Evolutionary conservation across 2,113 vertebrate species (phyloP).

Genomic region (Edolisoma coerulescens): DNA sequence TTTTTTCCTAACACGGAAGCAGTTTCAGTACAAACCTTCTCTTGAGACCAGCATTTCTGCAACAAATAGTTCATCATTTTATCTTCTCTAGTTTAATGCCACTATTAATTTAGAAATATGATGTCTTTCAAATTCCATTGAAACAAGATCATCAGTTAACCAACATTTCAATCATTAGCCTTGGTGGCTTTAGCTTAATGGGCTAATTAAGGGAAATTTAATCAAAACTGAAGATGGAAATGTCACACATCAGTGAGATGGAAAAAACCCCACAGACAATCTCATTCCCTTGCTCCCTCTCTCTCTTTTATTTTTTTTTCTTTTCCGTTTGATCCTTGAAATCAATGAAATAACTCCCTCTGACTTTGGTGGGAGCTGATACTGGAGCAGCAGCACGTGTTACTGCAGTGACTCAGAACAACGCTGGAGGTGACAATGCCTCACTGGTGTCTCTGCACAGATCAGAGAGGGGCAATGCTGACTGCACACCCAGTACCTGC

Average conservation of each 20-base stretch:
- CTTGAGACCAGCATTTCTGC: slow-evolving; percentile 10
- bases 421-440: neutral
- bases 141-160: slow-evolving; percentile 49
- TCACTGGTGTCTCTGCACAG: neutral
- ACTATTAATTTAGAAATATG: slow-evolving; percentile 46
- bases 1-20: neutral
- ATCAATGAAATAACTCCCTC: neutral
- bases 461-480: neutral
- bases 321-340: neutral
- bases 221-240: slow-evolving; percentile 54
- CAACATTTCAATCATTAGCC: slow-evolving; percentile 47
- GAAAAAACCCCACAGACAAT: neutral
- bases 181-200: slow-evolving; percentile 44
- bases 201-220: slow-evolving; percentile 53
- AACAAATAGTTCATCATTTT: slow-evolving; percentile 39
- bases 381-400: neutral
- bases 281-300: neutral
- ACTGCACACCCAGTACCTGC: neutral
- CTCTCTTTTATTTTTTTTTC: neutral
- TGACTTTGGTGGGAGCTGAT: neutral
- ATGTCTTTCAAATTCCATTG: slow-evolving; percentile 37
- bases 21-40: neutral
- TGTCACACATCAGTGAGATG: slow-evolving; percentile 23
- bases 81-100: slow-evolving; percentile 23
- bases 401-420: neutral